Conservation (phyloP, 2,113 vertebrate genomes). For the Macaca fascicularis region T2T-MFA8v1.1 NC_088386.1:5803501-5804000, state of each 20-base stretch:
- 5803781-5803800: background rate
- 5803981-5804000: background rate
- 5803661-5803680: background rate
- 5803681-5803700: background rate
- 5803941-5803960: background rate
- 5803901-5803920: background rate
- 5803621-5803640: background rate
- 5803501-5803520: too few species aligned
- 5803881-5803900: background rate
- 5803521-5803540: background rate
- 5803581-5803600: background rate
- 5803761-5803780: background rate
- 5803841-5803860: background rate
- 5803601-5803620: background rate
- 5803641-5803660: background rate
- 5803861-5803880: background rate
- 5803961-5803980: background rate
- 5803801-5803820: background rate
- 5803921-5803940: background rate
- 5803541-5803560: background rate
- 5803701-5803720: background rate
- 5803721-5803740: accelerated
- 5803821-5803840: background rate
- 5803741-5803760: background rate
- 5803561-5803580: background rate